phyloP scores from a whole-genome alignment of 2,797 vertebrate genomes.

The Leptodactylus fallax region DNA sequence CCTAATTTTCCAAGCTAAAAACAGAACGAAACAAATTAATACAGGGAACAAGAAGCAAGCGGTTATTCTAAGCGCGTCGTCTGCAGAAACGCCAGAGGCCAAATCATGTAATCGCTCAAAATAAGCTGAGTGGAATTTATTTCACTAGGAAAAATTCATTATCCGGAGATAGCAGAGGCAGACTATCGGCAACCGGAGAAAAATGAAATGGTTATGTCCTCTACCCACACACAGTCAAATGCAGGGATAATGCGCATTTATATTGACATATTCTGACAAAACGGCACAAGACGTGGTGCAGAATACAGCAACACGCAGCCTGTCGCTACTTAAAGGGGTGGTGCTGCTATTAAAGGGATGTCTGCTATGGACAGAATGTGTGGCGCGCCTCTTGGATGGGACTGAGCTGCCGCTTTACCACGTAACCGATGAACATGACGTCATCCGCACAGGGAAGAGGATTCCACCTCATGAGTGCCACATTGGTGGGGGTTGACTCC shows the following conservation, averaged over 20 bases:
- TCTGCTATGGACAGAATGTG: too few species aligned
- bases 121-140: constrained; percentile 44
- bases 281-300: too few species aligned
- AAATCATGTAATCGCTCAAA: constrained; percentile 46
- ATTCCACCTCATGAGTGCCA: too few species aligned
- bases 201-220: background rate
- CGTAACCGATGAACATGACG: too few species aligned
- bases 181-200: background rate
- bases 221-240: background rate
- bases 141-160: constrained; percentile 45
- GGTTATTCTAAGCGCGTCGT: constrained; percentile 33
- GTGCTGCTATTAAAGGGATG: too few species aligned
- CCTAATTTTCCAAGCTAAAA: constrained; percentile 11
- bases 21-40: constrained; percentile 25
- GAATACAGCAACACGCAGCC: background rate
- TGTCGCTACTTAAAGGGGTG: background rate
- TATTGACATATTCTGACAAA: background rate
- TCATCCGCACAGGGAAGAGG: too few species aligned
- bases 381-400: too few species aligned
- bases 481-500: too few species aligned
- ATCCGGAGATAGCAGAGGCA: background rate
- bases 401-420: too few species aligned
- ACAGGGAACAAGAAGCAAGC: background rate
- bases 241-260: background rate
- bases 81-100: constrained; percentile 43